phyloP scores from a whole-genome alignment of 2,888 invertebrate species.

The Hirtodrosophila duncani region DNA sequence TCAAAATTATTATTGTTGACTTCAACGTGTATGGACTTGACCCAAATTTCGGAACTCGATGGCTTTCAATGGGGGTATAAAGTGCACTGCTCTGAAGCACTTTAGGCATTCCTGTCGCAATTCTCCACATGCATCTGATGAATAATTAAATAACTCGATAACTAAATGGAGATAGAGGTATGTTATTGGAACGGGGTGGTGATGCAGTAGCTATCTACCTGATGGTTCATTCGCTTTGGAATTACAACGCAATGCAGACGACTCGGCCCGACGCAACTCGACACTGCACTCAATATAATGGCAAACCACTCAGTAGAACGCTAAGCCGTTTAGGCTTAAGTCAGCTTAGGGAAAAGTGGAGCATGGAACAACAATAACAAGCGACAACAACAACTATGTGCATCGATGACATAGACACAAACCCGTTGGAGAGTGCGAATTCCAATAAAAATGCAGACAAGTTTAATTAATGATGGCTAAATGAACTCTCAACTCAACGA shows the following conservation, averaged over 20 bases:
- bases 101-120: background rate
- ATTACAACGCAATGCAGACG: slow-evolving; percentile 32
- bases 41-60: too few species aligned
- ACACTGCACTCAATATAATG: slow-evolving; percentile 22
- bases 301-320: slow-evolving; percentile 37
- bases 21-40: too few species aligned
- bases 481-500: slow-evolving; percentile 12
- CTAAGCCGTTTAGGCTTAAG: slow-evolving; percentile 50
- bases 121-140: slow-evolving; percentile 19
- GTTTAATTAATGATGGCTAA: slow-evolving; percentile 5
- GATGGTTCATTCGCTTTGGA: slow-evolving; percentile 57
- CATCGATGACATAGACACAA: too few species aligned
- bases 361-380: slow-evolving; percentile 40
- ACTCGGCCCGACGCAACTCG: slow-evolving; percentile 4
- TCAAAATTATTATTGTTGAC: slow-evolving; percentile 12
- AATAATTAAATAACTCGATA: slow-evolving; percentile 48
- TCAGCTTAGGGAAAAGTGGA: slow-evolving; percentile 45
- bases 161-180: slow-evolving; percentile 4
- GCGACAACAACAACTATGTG: slow-evolving; percentile 11
- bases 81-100: slow-evolving; percentile 13
- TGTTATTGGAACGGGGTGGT: slow-evolving; percentile 3
- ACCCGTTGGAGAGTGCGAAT: slow-evolving; percentile 21
- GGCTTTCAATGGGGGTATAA: slow-evolving; percentile 1
- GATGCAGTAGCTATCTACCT: too few species aligned
- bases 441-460: slow-evolving; percentile 3